Conservation (phyloP, 2,888 invertebrate species). For the Noctua janthina region DNA sequence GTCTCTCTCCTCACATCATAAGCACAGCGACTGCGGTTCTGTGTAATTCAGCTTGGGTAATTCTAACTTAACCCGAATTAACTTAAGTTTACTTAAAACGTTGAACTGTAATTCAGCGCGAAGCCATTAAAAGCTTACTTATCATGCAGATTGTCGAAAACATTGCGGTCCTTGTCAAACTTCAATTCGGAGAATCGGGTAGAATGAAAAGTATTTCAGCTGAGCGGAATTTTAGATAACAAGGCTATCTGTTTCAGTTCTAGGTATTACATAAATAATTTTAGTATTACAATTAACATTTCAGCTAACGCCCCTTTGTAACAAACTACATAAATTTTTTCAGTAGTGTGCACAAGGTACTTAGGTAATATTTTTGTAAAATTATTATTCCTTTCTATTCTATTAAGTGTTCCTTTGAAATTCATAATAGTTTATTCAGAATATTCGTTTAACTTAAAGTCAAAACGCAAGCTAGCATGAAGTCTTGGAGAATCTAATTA, state of each 20-base stretch:
- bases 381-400: neutral
- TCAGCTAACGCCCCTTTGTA: neutral
- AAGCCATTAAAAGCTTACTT: neutral
- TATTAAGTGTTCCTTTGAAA: neutral
- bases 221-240: neutral
- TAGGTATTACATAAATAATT: neutral
- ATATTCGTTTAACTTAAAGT: conserved; percentile 10
- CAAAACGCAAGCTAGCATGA: conserved; percentile 19
- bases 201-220: neutral
- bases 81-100: neutral
- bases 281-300: neutral
- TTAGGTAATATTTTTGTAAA: neutral
- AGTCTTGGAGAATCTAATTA: conserved; percentile 30
- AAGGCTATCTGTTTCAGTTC: neutral
- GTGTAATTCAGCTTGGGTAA: too few species aligned
- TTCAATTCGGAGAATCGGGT: neutral
- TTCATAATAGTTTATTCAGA: neutral
- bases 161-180: neutral
- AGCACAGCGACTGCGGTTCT: too few species aligned
- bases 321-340: neutral
- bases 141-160: neutral
- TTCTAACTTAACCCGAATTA: neutral
- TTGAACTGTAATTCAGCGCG: neutral
- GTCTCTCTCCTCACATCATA: too few species aligned
- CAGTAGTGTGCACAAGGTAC: neutral